Conservation (phyloP, 2,113 vertebrate species). For the Petromus typicus region DNA sequence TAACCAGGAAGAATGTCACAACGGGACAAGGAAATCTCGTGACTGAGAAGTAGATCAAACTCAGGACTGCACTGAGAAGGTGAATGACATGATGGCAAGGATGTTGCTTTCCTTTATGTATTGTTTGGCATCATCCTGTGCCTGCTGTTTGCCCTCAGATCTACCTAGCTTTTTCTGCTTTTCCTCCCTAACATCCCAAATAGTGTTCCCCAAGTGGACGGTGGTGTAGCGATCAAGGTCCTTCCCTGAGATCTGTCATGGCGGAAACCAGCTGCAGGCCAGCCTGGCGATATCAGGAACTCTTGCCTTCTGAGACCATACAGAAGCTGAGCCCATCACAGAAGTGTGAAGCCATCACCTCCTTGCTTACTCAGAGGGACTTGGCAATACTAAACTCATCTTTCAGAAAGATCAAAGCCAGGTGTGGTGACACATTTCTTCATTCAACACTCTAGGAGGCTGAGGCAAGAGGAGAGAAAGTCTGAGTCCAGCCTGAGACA, state of each 20-base stretch:
- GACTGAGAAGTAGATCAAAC: not conserved
- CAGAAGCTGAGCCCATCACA: accelerated
- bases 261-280: not conserved
- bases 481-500: not conserved
- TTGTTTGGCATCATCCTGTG: not conserved
- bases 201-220: not conserved
- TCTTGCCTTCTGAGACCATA: conserved; percentile 3
- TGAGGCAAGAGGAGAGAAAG: not conserved
- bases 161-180: not conserved
- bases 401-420: not conserved
- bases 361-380: not conserved
- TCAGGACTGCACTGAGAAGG: not conserved
- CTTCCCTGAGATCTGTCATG: not conserved
- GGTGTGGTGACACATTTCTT: not conserved
- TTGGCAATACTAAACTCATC: not conserved
- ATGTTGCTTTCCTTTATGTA: not conserved
- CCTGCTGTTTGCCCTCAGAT: not conserved
- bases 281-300: not conserved
- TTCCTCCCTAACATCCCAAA: not conserved
- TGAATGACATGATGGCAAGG: not conserved
- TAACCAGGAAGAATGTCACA: conserved; percentile 12
- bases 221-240: no score
- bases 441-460: not conserved
- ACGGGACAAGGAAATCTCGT: not conserved
- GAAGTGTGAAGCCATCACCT: not conserved